phyloP scores from a whole-genome alignment of 2,888 invertebrate species.

The Nemoura dubitans region DNA sequence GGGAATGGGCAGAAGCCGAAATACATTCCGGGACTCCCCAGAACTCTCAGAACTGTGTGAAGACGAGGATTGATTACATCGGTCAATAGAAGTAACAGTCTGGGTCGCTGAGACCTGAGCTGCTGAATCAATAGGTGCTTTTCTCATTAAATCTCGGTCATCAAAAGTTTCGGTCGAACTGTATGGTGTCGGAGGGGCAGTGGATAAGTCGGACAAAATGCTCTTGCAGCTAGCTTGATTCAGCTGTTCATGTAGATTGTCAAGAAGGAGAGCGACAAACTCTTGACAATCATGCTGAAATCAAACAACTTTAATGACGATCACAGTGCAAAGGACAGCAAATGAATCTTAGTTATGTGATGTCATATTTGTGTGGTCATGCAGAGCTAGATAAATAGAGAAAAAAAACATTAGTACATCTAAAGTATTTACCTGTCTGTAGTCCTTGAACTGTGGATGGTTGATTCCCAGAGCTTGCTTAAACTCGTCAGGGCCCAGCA shows the following conservation, averaged over 20 bases:
- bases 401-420: not conserved
- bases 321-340: not conserved
- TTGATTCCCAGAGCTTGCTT: slow-evolving; percentile 67
- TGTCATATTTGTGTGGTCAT: too few relatives aligned
- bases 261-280: slow-evolving; percentile 69
- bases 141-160: slow-evolving; percentile 43
- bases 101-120: slow-evolving; percentile 44
- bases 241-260: slow-evolving; percentile 70
- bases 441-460: slow-evolving; percentile 70
- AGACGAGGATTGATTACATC: slow-evolving; percentile 50
- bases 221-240: slow-evolving; percentile 58
- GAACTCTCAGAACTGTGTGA: slow-evolving; percentile 52
- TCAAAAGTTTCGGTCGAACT: slow-evolving; percentile 47
- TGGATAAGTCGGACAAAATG: slow-evolving; percentile 47
- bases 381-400: too few relatives aligned
- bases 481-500: slow-evolving; percentile 66
- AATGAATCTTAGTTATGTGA: not conserved
- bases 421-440: slow-evolving; percentile 63
- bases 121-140: slow-evolving; percentile 28
- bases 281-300: slow-evolving; percentile 74
- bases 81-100: slow-evolving; percentile 40
- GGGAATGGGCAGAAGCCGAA: slow-evolving; percentile 54
- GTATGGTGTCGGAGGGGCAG: slow-evolving; percentile 48
- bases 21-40: slow-evolving; percentile 48
- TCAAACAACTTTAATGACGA: slow-evolving; percentile 23